Percentiles rank a stretch among this genome's conserved stretches.
phyloP scores from a whole-genome alignment of 2,888 invertebrate genomes.

The Heliconius ismenius region DNA sequence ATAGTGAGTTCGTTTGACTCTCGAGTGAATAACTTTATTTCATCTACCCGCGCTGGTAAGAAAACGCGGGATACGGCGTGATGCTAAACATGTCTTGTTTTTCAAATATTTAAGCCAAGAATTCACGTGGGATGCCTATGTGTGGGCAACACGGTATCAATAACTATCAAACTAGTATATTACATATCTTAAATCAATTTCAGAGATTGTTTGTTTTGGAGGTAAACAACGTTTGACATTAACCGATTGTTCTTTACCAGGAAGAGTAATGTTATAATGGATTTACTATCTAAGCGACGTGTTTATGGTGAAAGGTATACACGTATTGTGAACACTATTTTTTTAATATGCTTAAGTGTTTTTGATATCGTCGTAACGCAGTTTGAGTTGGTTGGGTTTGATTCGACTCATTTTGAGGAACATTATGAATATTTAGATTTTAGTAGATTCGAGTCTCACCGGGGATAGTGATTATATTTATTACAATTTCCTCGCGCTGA shows the following conservation, averaged over 20 bases:
- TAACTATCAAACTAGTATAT: slow-evolving; percentile 30
- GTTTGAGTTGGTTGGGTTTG: no score
- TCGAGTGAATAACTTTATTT: no score
- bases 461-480: no score
- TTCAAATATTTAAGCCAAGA: slow-evolving; percentile 35
- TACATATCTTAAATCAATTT: slow-evolving; percentile 39
- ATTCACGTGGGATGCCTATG: slow-evolving; percentile 35
- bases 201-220: slow-evolving; percentile 40
- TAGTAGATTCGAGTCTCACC: no score
- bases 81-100: background rate
- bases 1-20: no score
- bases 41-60: no score
- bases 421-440: background rate
- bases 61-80: no score
- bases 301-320: background rate
- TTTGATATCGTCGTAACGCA: background rate
- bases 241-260: slow-evolving; percentile 28
- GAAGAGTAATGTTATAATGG: background rate
- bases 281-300: background rate
- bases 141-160: slow-evolving; percentile 34
- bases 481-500: no score
- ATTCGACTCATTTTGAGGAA: no score
- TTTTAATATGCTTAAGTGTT: background rate
- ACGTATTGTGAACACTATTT: background rate
- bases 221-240: slow-evolving; percentile 40